Evolutionary conservation across 2,113 vertebrate genomes (phyloP), one percentile per base, ranked within the genome.

Genomic region (Oenanthe oenanthe): DNA sequence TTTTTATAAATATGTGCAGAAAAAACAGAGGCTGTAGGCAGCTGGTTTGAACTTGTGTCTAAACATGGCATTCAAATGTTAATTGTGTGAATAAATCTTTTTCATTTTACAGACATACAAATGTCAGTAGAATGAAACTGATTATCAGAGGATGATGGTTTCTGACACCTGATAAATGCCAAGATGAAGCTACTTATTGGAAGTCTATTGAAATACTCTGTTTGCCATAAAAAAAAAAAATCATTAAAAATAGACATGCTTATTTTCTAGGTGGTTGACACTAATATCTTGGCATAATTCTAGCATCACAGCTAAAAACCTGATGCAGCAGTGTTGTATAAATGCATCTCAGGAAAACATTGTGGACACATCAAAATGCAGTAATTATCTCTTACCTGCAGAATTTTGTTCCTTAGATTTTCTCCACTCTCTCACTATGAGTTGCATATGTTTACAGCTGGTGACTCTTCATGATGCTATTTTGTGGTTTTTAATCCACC

Each of bases 31-130:
- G 86, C 84, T 74, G 88, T 97, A 97, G 92, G 94, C 96, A 96
- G 95, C 96, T 97, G 94, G 89, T 97, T 97, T 97, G 89, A 96
- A 94, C 89, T 97, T 97, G 57, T 91, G 97, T 95, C 94, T 97
- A 97, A 97, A 97, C 93, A 97, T 95, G 97, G 95, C 93, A 98
- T 98, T 97, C 98, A 98, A 97, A 97, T 98, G 97, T 98, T 98
- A 98, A 98, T 98, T 97, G 95, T 92, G 82, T 95, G 97, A 97
- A 97, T 98, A 97, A 98, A 97, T 98, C 97, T 96, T 97, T 87
- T 97, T 98, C 97, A 91, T 98, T 98, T 97, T 97, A 96, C 94
- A 96, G 96, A 97, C 94, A 95, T 92, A 95, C 93, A 98, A 98
- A 97, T 98, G 97, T 98, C 97, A 98, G 63, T 97, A 88, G 93